A percentile compares a stretch with the other conserved stretches of the same genome.
Evolutionary conservation across 2,888 invertebrate species (phyloP).

Genomic region (Caenorhabditis panamensis): DNA sequence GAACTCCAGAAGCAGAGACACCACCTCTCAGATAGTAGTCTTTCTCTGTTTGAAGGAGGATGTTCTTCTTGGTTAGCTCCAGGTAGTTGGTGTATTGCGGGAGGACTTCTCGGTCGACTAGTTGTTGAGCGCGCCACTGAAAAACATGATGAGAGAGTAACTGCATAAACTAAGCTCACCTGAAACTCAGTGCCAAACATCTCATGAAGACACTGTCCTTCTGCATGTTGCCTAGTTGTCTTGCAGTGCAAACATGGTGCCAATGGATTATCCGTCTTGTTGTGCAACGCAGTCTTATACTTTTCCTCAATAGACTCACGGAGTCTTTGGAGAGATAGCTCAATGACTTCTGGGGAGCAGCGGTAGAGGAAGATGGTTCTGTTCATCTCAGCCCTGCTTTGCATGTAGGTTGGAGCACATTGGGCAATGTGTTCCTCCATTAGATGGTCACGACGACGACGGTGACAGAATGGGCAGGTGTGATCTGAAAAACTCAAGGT

Average conservation of each 20-base stretch:
- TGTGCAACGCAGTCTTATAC: constrained; percentile 6
- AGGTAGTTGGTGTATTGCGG: neutral
- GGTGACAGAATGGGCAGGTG: constrained; percentile 22
- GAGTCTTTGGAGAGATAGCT: neutral
- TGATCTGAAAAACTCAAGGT: constrained; percentile 1
- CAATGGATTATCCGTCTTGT: neutral
- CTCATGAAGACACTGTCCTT: neutral
- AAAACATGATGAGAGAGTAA: too few species aligned
- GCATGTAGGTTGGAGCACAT: neutral
- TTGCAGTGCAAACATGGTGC: neutral
- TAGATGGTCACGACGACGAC: neutral
- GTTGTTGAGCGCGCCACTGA: neutral
- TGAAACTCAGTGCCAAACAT: neutral
- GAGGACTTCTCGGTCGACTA: neutral
- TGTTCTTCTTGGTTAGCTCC: neutral
- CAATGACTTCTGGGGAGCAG: neutral
- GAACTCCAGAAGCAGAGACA: neutral
- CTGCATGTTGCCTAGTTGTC: neutral
- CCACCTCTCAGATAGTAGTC: neutral
- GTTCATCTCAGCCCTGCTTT: neutral
- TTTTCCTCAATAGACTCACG: neutral
- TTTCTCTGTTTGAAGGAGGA: neutral
- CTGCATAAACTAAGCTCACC: too few species aligned
- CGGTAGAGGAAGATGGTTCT: neutral
- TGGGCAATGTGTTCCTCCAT: constrained; percentile 13